phyloP scores from a whole-genome alignment of 2,797 vertebrate species.

The Ptychobarbus kaznakovi region DNA sequence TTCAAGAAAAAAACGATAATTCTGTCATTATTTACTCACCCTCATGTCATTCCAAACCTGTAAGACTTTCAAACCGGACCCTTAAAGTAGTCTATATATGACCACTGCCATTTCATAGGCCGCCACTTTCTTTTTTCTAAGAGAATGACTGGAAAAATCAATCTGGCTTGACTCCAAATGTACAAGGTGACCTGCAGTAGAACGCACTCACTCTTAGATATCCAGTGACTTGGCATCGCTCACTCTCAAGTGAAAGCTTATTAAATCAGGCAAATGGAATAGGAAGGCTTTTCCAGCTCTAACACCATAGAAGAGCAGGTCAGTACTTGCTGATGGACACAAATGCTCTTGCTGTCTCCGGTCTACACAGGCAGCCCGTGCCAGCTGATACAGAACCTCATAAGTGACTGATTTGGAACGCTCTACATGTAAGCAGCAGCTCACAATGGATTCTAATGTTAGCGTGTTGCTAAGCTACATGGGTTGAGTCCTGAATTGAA shows the following conservation, averaged over 20 bases:
- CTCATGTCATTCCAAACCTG: not conserved
- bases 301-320: constrained; percentile 25
- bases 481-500: not conserved
- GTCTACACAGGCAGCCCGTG: not conserved
- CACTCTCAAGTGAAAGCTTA: constrained; percentile 25
- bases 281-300: constrained; percentile 18
- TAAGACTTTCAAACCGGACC: not conserved
- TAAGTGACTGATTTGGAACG: not conserved
- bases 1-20: not conserved
- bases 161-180: constrained; percentile 40
- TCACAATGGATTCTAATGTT: not conserved
- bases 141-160: constrained; percentile 20
- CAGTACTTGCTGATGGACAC: constrained; percentile 3
- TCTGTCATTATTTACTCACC: not conserved
- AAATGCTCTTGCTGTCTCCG: not conserved
- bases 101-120: not conserved
- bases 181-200: constrained; percentile 53
- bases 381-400: constrained; percentile 1
- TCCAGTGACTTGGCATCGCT: constrained; percentile 30
- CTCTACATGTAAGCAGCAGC: not conserved
- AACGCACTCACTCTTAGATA: constrained; percentile 34
- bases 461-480: constrained; percentile 16
- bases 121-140: not conserved
- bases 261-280: constrained; percentile 9
- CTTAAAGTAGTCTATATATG: not conserved